Base-by-base conservation (phyloP, 2,113 vertebrate genomes). In the Alectura lathami region DNA sequence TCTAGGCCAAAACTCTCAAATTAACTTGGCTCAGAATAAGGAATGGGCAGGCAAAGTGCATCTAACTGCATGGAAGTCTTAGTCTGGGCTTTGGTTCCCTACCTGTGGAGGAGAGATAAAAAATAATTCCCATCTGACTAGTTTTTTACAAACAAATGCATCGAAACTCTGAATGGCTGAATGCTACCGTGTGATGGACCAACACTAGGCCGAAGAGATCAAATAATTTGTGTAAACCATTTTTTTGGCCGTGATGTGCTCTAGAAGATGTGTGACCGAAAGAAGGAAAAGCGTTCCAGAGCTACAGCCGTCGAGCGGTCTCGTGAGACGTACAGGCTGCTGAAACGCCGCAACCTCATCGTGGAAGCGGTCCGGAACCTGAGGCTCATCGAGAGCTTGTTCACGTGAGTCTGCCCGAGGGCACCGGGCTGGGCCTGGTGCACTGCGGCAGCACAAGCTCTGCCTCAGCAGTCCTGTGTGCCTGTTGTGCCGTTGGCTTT, bases 271-370 rank as follows among this genome's bases (percentile, higher is more conserved):
- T 68, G 94, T 40, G 90, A 82, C 32, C 95, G 9, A 8, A 96
- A 88, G 95, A 59, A 91, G 6, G 94, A 94, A 30, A 91, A 93
- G 45, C 72, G 93, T 2, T 83, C 50, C 74, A 95, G 72, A 68
- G 73, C 96, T 3, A 9, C 93, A 0, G 87, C 90, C 5, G 78
- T 22, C 24, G 98, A 98, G 82, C 95, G 97, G 12, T 96, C 97
- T 15, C 98, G 98, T 0, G 98, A 99, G 96, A 99, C 99, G 0
- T 99, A 99, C 92, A 97, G 99, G 11, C 97, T 99, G 57, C 95
- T 99, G 64, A 99, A 98, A 66, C 98, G 99, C 83, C 98, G 99
- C 74, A 99, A 99, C 67, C 96, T 99, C 88, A 99, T 99, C 29
- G 98, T 99, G 6, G 99, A 99, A 89, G 97, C 99, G 0, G 98